A percentile compares a stretch with the other conserved stretches of the same genome.
phyloP scores from a whole-genome alignment of 2,113 vertebrate species.

The Crotophaga sulcirostris region DNA sequence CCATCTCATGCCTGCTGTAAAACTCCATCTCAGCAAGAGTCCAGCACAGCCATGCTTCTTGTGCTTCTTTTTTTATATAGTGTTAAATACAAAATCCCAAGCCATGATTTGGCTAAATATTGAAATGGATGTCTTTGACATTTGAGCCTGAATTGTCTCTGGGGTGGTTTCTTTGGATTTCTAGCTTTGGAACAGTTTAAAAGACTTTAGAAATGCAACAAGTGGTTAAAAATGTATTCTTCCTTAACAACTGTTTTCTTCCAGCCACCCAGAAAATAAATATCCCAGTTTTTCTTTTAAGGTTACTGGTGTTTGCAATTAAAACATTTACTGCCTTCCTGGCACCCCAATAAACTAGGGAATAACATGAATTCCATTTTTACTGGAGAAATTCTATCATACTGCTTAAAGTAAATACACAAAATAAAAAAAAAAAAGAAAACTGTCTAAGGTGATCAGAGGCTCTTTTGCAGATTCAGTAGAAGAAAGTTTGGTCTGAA shows the following conservation, averaged over 20 bases:
- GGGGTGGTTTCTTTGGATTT: neutral
- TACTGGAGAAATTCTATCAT: neutral
- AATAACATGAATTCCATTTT: neutral
- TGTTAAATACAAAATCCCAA: neutral
- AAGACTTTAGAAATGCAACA: neutral
- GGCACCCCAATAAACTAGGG: too few relatives aligned
- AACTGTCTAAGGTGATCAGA: neutral
- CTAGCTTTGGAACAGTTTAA: neutral
- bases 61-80: neutral
- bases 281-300: neutral
- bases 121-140: neutral
- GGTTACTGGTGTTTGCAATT: neutral
- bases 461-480: neutral
- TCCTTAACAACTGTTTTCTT: neutral
- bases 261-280: neutral
- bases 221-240: neutral
- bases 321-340: neutral
- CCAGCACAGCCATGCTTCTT: neutral
- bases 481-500: neutral
- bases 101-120: neutral
- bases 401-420: neutral
- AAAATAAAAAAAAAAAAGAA: too few relatives aligned
- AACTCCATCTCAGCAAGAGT: neutral
- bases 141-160: neutral
- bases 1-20: neutral